A percentile compares a stretch with the other conserved stretches of the same genome.
Evolutionary conservation across 2,888 invertebrate species (phyloP).

Genomic region (Vesta saturnalis): DNA sequence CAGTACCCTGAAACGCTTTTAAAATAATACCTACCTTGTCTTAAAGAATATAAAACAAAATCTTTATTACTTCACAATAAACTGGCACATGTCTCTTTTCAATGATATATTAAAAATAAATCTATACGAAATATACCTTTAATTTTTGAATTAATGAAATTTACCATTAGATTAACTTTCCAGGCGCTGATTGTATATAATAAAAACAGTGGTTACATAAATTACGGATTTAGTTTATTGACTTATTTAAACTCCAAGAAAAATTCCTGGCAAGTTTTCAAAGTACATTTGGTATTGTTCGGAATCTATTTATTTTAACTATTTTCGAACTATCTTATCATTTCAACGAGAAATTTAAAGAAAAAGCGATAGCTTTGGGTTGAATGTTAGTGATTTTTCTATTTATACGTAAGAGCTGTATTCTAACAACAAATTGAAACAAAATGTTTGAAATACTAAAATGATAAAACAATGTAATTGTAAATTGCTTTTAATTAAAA

Average conservation of each 20-base stretch:
- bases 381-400: too few relatives aligned
- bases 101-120: neutral
- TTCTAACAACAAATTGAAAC: too few relatives aligned
- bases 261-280: constrained; percentile 10
- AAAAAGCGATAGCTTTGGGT: too few relatives aligned
- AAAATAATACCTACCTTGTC: constrained; percentile 16
- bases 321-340: neutral
- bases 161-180: neutral
- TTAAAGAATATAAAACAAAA: constrained; percentile 19
- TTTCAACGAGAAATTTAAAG: too few relatives aligned
- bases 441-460: too few relatives aligned
- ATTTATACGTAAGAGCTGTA: too few relatives aligned
- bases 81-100: neutral
- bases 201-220: neutral
- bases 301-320: constrained; percentile 3
- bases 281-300: constrained; percentile 7
- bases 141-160: neutral
- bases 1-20: constrained; percentile 19
- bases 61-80: too few relatives aligned
- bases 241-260: neutral
- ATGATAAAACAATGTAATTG: too few relatives aligned
- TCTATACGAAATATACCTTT: too few relatives aligned
- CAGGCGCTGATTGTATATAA: neutral
- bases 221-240: neutral
- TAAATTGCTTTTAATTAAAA: too few relatives aligned